These are phyloP conservation scores for Amphipoea oculea DNA, from an alignment of 2,888 invertebrate genomes.

Conservation along the genomic window DNA sequence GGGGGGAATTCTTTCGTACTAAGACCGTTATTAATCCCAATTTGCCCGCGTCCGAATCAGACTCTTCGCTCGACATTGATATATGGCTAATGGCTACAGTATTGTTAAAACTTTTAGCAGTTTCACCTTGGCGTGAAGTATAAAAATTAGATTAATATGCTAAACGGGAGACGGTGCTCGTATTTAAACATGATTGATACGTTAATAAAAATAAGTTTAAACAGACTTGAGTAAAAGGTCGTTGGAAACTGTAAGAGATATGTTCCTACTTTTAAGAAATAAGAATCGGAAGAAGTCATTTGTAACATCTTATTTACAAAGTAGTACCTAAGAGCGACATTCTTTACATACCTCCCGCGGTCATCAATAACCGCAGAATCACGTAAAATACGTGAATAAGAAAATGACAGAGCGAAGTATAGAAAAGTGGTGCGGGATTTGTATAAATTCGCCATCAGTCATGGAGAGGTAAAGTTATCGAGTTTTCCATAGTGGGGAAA, in stretches of 20 bases:
- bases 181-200: slow-evolving; percentile 62
- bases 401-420: slow-evolving; percentile 44
- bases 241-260: slow-evolving; percentile 33
- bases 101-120: slow-evolving; percentile 69
- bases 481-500: slow-evolving; percentile 52
- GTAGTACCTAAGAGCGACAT: background rate
- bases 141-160: slow-evolving; percentile 68
- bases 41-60: slow-evolving; percentile 79
- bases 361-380: slow-evolving; percentile 44
- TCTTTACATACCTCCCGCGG: background rate
- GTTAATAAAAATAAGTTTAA: slow-evolving; percentile 41
- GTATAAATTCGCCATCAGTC: slow-evolving; percentile 65
- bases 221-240: slow-evolving; percentile 36
- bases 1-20: slow-evolving; percentile 75
- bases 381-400: slow-evolving; percentile 31
- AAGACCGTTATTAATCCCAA: slow-evolving; percentile 86
- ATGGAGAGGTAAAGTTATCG: slow-evolving; percentile 52
- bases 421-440: slow-evolving; percentile 37
- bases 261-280: slow-evolving; percentile 19
- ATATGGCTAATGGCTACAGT: slow-evolving; percentile 75
- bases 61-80: slow-evolving; percentile 79
- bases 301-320: slow-evolving; percentile 19
- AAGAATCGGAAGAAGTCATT: slow-evolving; percentile 11
- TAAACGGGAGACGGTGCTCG: slow-evolving; percentile 55
- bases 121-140: slow-evolving; percentile 61